phyloP scores from a whole-genome alignment of 2,888 invertebrate genomes.

The Hemicrepidius hirtus region DNA sequence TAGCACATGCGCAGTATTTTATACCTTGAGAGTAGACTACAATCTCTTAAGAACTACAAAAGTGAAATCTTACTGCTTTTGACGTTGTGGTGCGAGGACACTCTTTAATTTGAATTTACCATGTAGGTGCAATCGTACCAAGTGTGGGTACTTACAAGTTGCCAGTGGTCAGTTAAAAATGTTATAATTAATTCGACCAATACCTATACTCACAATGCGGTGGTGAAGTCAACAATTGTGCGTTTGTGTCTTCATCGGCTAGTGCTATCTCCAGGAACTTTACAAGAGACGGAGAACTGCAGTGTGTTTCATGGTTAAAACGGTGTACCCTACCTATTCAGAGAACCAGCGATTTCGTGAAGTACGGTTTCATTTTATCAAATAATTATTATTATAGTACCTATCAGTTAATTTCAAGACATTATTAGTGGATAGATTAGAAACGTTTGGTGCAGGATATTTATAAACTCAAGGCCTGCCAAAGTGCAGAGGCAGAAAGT shows the following conservation, averaged over 20 bases:
- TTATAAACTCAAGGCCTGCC: slow-evolving; percentile 38
- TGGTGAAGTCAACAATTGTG: slow-evolving; percentile 17
- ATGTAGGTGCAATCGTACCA: slow-evolving; percentile 21
- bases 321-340: background rate
- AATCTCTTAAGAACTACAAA: slow-evolving; percentile 65
- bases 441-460: slow-evolving; percentile 35
- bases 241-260: slow-evolving; percentile 52
- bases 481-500: slow-evolving; percentile 49
- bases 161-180: background rate
- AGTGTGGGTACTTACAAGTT: background rate
- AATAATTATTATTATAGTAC: slow-evolving; percentile 4
- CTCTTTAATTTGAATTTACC: slow-evolving; percentile 20
- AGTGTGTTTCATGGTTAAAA: slow-evolving; percentile 11
- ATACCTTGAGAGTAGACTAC: slow-evolving; percentile 68
- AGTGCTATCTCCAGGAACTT: slow-evolving; percentile 46
- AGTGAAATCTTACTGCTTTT: slow-evolving; percentile 63
- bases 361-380: background rate
- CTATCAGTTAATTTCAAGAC: background rate
- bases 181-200: background rate
- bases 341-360: background rate
- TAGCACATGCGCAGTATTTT: slow-evolving; percentile 62
- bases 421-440: slow-evolving; percentile 27
- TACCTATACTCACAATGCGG: background rate
- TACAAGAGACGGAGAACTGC: background rate
- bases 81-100: slow-evolving; percentile 41